Conservation (phyloP, 2,113 vertebrate genomes). For the Crocuta crocuta region DNA sequence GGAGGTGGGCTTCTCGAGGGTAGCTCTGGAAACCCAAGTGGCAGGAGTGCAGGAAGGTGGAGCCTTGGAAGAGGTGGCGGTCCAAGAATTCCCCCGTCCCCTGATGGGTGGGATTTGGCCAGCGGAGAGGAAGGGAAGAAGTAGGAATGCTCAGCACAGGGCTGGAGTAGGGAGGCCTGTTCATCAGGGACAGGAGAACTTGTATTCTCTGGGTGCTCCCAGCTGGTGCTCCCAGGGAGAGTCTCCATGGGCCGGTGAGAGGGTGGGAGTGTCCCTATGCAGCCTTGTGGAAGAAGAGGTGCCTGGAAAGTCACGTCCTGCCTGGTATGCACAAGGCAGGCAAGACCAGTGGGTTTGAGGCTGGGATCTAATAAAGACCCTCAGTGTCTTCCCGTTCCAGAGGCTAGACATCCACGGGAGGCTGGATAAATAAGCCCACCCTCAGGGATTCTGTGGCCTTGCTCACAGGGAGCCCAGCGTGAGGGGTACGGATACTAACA, state of each 20-base stretch:
- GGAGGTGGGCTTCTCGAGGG: neutral
- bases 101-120: neutral
- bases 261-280: no score
- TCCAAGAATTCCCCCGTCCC: neutral
- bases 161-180: no score
- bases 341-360: neutral
- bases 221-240: neutral
- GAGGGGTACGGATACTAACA: neutral
- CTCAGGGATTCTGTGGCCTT: rapidly evolving
- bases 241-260: no score
- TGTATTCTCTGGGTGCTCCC: neutral
- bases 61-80: neutral
- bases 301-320: neutral
- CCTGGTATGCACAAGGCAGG: neutral
- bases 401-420: neutral
- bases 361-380: neutral
- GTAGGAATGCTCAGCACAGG: neutral
- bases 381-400: neutral
- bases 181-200: neutral
- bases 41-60: neutral
- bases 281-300: neutral
- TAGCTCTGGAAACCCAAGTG: neutral
- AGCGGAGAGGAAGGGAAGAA: neutral
- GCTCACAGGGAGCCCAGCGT: neutral
- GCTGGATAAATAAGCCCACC: neutral